Base-by-base conservation (phyloP, 2,888 invertebrate genomes). In the Hybos culiciformis region DNA sequence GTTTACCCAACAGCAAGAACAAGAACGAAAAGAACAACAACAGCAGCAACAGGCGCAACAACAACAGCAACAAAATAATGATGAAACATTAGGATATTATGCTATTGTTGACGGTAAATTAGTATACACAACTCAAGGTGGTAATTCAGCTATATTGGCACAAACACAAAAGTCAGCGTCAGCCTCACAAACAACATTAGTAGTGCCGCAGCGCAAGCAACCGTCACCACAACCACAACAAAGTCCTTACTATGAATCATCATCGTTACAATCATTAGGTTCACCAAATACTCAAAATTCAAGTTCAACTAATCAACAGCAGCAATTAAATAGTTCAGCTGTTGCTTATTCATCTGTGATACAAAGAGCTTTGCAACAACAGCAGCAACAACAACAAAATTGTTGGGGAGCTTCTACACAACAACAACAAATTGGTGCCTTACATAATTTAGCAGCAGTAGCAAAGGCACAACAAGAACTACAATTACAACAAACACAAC, bases 261-360 rank as follows among this genome's bases (percentile, higher is more conserved):
- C 86, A 26, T 58, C 62, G 29, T 46, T 62, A 26, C 61, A 62
- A 47, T 63, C 62, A 24, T 59, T 63, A 32, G 46, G 57, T 56
- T 23, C 63, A 61, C 51, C 62, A 60, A 38, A 62, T 60, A 51
- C 62, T 62, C 50, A 63, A 63, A n/a, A n/a, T n/a, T n/a, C 49
- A 62, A 62, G 53, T 57, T 59, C 39, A 42, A 54, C 20, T 48
- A 55, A 46, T 41, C 51, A 47, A 42, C 43, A 24, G n/a, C 48
- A 48, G 24, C 47, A 46, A 43, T 50, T 52, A 14, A 54, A 56
- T 45, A 54, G 58, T 43, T 56, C 54, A 47, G 64, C 77, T 59
- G 80, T 84, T 47, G 84, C 78, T 44, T 86, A 87, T 62, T 80
- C 86, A 40, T 85, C 85, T 50, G 86, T 87, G 47, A 87, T 87